A percentile compares a stretch with the other conserved stretches of the same genome.
Conservation (phyloP, 2,113 vertebrate genomes). For the Oryzias curvinotus region DNA sequence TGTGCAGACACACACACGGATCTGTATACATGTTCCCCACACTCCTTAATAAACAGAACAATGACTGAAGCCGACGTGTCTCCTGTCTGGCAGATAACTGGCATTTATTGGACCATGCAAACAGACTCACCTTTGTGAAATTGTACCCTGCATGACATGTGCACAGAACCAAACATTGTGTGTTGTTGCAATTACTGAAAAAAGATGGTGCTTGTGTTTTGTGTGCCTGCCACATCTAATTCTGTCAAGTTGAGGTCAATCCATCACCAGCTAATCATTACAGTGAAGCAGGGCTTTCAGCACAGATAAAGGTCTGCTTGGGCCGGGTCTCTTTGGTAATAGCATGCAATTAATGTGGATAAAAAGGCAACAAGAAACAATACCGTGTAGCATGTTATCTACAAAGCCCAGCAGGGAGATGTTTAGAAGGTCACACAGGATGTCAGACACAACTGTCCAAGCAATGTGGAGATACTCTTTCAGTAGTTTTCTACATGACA, state of each 20-base stretch:
- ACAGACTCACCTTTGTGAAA: conserved; percentile 17
- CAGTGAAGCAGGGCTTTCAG: conserved; percentile 42
- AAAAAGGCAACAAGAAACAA: conserved; percentile 23
- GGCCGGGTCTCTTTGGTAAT: conserved; percentile 33
- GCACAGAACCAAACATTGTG: conserved; percentile 5
- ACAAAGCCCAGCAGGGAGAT: conserved; percentile 16
- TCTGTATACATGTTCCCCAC: conserved; percentile 16
- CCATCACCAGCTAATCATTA: conserved; percentile 56
- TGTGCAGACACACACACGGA: neutral
- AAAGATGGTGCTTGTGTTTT: conserved; percentile 2
- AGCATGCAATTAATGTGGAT: conserved; percentile 41
- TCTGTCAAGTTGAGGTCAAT: conserved; percentile 38
- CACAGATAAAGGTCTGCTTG: conserved; percentile 33
- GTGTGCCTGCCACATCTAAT: conserved; percentile 14
- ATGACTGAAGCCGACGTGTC: neutral
- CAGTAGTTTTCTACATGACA: neutral
- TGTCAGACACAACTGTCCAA: neutral
- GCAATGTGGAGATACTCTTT: neutral
- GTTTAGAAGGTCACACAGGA: neutral
- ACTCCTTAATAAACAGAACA: conserved; percentile 9
- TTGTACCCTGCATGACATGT: neutral
- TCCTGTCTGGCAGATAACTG: conserved; percentile 12
- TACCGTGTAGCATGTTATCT: conserved; percentile 2
- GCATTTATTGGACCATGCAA: conserved; percentile 1
- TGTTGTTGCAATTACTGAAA: conserved; percentile 28